Evolutionary conservation across 2,888 invertebrate genomes (phyloP).

Genomic region (Leptothorax acervorum): DNA sequence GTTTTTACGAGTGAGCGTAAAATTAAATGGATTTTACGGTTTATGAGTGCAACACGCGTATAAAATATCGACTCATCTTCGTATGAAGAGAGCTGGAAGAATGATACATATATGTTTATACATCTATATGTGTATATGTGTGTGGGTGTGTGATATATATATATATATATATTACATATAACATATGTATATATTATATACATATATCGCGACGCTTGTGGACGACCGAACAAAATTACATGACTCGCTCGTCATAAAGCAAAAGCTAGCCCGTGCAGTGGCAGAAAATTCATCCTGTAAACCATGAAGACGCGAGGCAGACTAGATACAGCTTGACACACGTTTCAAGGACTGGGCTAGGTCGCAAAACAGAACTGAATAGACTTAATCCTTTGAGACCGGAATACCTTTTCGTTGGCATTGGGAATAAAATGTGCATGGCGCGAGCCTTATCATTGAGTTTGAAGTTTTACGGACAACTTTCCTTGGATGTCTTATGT

Average conservation of each 20-base stretch:
- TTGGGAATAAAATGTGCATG: neutral
- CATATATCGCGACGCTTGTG: neutral
- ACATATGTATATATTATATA: neutral
- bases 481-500: neutral
- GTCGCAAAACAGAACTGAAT: neutral
- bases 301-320: neutral
- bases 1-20: constrained; percentile 71
- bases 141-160: neutral
- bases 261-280: neutral
- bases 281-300: constrained; percentile 11
- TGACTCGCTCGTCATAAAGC: constrained; percentile 2
- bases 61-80: constrained; percentile 74
- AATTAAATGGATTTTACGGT: constrained; percentile 74
- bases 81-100: constrained; percentile 28
- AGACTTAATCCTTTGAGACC: neutral
- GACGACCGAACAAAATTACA: constrained; percentile 14
- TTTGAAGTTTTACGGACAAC: constrained; percentile 2
- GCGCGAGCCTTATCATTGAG: neutral
- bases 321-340: neutral
- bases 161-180: neutral
- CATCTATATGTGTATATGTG: neutral
- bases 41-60: constrained; percentile 64
- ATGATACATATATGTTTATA: neutral
- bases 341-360: neutral
- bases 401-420: neutral